Percentiles rank a stretch among this genome's conserved stretches.
These are phyloP conservation scores for Fregetta grallaria DNA, from an alignment of 2,113 vertebrate genomes.

Conservation along the genomic window DNA sequence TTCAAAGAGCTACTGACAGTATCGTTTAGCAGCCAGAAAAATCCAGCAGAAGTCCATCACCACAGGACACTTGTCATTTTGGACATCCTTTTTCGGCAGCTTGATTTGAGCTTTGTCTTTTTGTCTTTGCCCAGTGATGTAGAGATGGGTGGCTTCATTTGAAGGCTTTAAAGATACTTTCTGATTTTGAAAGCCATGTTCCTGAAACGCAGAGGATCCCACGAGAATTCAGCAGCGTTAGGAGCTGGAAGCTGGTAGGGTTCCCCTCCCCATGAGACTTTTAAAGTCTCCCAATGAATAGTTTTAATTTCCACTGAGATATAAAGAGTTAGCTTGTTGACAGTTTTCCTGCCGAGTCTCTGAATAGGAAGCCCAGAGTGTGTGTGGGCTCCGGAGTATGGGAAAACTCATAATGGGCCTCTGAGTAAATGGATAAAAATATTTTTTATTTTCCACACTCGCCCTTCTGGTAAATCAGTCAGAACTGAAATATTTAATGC, in stretches of 20 bases:
- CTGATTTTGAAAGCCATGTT: not conserved
- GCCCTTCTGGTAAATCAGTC: not conserved
- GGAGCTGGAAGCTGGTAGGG: not conserved
- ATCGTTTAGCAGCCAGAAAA: not conserved
- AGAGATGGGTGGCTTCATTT: not conserved
- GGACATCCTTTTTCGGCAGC: not conserved
- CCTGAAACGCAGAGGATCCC: not conserved
- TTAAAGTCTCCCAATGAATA: not conserved
- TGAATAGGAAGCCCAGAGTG: conserved; percentile 4
- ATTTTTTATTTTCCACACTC: not conserved
- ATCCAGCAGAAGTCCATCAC: conserved; percentile 1
- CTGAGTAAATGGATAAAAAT: not conserved
- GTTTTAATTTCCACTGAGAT: conserved; percentile 8
- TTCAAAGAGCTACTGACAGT: conserved; percentile 5
- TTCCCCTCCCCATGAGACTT: not conserved
- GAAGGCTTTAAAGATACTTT: not conserved
- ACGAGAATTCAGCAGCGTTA: not conserved
- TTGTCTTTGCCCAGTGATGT: not conserved
- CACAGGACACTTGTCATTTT: not conserved
- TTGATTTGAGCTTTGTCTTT: not conserved
- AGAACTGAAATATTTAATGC: not conserved
- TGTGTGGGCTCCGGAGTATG: conserved; percentile 29
- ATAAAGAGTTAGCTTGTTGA: conserved; percentile 3
- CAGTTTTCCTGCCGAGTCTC: not conserved
- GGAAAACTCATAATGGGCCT: conserved; percentile 18